Evolutionary conservation across 2,797 vertebrate species (phyloP).

Genomic region (Gymnodraco acuticeps): DNA sequence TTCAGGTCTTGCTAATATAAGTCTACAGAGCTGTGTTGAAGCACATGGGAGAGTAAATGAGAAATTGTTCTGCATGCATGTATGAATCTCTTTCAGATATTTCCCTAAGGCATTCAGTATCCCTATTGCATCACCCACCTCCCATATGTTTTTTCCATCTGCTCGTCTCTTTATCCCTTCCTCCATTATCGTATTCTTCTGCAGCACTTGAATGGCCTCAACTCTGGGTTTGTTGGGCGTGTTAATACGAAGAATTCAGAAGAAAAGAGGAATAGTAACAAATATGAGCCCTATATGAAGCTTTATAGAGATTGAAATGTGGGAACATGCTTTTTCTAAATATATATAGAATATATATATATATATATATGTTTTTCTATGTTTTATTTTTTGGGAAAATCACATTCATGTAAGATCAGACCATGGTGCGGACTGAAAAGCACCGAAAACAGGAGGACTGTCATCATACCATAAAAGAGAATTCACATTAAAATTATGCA

Average conservation of each 20-base stretch:
- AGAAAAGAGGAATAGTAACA: too few relatives aligned
- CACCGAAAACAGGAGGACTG: not conserved
- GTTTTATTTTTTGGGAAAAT: too few relatives aligned
- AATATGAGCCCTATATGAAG: too few relatives aligned
- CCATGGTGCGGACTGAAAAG: not conserved
- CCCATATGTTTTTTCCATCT: conserved; percentile 72
- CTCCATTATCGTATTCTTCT: conserved; percentile 36
- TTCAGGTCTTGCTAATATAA: conserved; percentile 20
- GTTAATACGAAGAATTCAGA: conserved; percentile 9
- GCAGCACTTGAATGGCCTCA: conserved; percentile 34
- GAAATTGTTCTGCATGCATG: conserved; percentile 58
- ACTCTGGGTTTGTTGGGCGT: conserved; percentile 28
- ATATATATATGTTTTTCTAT: too few relatives aligned
- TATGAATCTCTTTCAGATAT: conserved; percentile 55
- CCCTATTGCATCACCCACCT: conserved; percentile 65
- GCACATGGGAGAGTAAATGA: conserved; percentile 49
- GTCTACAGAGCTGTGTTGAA: conserved; percentile 7
- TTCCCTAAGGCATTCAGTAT: conserved; percentile 58
- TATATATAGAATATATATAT: too few relatives aligned
- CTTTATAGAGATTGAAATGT: too few relatives aligned
- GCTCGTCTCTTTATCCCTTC: conserved; percentile 35
- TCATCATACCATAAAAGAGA: conserved; percentile 1
- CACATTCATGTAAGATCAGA: too few relatives aligned
- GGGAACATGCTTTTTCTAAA: too few relatives aligned
- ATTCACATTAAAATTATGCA: conserved; percentile 28